Base-by-base conservation (phyloP, 2,888 invertebrate genomes). In the Clivina fossor region DNA sequence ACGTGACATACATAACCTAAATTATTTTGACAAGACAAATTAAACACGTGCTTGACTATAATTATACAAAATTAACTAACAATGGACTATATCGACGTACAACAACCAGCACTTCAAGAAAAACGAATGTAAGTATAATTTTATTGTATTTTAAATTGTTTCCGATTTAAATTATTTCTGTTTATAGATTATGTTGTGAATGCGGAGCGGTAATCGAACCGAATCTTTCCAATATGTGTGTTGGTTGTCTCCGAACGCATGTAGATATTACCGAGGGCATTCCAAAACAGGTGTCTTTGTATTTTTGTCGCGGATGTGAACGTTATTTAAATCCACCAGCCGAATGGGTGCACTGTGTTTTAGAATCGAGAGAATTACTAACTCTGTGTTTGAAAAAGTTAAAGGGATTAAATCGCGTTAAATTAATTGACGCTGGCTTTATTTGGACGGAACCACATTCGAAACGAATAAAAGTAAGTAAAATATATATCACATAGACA, bases 401-500 rank as follows among this genome's bases (percentile, higher is more conserved):
- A 18, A 97, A 90, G 73, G 93, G 93, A 0, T 76, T 98, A 4
- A 88, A 84, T 67, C 83, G 88, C 69, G 90, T 98, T 0, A 91
- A 94, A 68, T 77, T 99, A 11, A 80, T 97, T 50, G 98, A 99
- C 80, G 99, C 99, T 32, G 87, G 89, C 1, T 99, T 99, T 77
- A 84, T 96, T 2, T 99, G 98, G 98, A 99, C 99, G 7, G 99
- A 99, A 71, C 95, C 97, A 28, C 99, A 99, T 78, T 99, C 98
- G 1, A 96, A 93, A 74, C 82, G 99, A 62, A 86, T 99, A 48
- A 98, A 97, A 79, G 89, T 94, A 59, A 93, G n/a, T n/a, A n/a
- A n/a, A n/a, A n/a, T n/a, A n/a, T n/a, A n/a, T n/a, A n/a, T n/a
- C n/a, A n/a, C n/a, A n/a, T n/a, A n/a, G n/a, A n/a, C n/a, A n/a